Evolutionary conservation across 2,113 vertebrate genomes (phyloP).

Genomic region (Craseonycteris thonglongyai): DNA sequence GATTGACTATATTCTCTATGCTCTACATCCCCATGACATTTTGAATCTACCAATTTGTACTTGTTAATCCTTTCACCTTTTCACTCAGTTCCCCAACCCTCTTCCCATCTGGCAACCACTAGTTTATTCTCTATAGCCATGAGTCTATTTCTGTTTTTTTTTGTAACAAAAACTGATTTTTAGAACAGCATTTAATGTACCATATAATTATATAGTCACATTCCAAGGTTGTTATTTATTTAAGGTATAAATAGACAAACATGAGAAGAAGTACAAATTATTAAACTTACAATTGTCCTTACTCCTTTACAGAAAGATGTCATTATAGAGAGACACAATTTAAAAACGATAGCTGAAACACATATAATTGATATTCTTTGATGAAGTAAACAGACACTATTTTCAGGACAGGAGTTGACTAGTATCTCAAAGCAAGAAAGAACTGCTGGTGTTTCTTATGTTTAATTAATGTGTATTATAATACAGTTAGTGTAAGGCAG

Average conservation of each 20-base stretch:
- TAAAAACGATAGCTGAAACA: not conserved
- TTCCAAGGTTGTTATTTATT: not conserved
- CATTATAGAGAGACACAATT: not conserved
- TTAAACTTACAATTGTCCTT: not conserved
- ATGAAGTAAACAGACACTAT: not conserved
- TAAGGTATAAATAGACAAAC: not conserved
- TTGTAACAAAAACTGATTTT: constrained; percentile 7
- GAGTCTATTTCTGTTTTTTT: too few relatives aligned
- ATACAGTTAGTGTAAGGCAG: not conserved
- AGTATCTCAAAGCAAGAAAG: not conserved
- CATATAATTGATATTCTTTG: not conserved
- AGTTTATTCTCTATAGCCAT: too few relatives aligned
- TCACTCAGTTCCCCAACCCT: too few relatives aligned
- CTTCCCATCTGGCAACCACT: too few relatives aligned
- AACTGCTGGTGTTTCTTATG: not conserved
- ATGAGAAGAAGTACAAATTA: not conserved
- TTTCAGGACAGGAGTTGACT: not conserved
- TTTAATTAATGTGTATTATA: not conserved
- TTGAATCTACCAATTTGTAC: too few relatives aligned
- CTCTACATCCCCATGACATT: too few relatives aligned
- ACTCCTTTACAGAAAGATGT: not conserved
- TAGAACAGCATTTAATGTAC: not conserved
- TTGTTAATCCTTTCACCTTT: too few relatives aligned
- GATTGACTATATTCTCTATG: too few relatives aligned
- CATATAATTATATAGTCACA: not conserved